Evolutionary conservation across 2,113 vertebrate genomes (phyloP).

Genomic region (Myodes glareolus): DNA sequence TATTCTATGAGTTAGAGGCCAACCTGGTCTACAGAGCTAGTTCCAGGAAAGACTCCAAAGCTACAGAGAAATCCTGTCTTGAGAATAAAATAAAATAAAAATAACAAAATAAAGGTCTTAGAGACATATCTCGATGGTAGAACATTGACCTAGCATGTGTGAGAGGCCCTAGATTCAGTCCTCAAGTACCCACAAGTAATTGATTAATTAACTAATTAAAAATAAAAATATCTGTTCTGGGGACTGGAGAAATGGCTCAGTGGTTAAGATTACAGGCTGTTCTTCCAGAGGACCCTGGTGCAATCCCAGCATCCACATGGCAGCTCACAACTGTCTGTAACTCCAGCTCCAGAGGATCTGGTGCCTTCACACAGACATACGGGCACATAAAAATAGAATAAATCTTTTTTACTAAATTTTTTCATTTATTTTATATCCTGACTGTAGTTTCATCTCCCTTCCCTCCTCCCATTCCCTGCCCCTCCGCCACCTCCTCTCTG

Average conservation of each 20-base stretch:
- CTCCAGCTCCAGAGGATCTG: background rate
- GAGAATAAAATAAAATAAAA: background rate
- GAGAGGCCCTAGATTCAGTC: background rate
- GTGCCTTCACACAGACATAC: background rate
- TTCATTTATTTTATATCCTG: background rate
- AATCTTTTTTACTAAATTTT: background rate
- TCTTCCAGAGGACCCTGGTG: background rate
- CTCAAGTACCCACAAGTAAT: background rate
- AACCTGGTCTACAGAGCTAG: background rate
- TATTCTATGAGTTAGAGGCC: background rate
- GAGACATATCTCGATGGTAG: background rate
- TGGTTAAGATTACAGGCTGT: background rate
- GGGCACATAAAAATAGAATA: background rate
- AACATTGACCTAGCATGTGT: background rate
- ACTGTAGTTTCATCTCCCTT: background rate
- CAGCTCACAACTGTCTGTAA: background rate
- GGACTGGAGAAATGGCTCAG: background rate
- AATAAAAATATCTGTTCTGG: background rate
- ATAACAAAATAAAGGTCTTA: background rate
- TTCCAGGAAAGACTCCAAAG: background rate
- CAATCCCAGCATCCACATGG: background rate
- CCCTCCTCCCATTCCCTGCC: no score
- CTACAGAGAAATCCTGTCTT: background rate
- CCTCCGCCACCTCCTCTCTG: no score
- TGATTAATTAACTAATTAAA: background rate